phyloP scores from a whole-genome alignment of 2,113 vertebrate genomes.

The Trichechus manatus region DNA sequence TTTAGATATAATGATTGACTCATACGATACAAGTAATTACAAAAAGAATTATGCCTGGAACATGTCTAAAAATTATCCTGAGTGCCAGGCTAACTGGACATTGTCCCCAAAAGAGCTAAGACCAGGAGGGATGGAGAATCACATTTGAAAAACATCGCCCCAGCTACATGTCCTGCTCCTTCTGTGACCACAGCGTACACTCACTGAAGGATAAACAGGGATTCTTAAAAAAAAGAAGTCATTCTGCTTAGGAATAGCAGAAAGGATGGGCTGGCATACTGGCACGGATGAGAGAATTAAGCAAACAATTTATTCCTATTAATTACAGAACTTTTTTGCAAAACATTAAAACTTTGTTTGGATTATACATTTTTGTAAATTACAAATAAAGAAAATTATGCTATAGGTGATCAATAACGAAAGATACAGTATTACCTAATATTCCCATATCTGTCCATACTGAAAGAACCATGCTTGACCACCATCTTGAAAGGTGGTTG shows the following conservation, averaged over 20 bases:
- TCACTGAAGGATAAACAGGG: not conserved
- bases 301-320: conserved; percentile 40
- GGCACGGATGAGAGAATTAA: not conserved
- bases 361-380: conserved; percentile 36
- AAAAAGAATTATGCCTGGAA: conserved; percentile 28
- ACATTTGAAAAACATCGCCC: not conserved
- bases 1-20: conserved; percentile 33
- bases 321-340: not conserved
- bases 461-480: conserved; percentile 72
- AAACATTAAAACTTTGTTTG: conserved; percentile 54
- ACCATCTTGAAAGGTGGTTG: conserved; percentile 78
- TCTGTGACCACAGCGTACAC: not conserved
- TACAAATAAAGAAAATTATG: conserved; percentile 55
- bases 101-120: not conserved
- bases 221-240: not conserved
- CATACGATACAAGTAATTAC: conserved; percentile 25
- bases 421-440: conserved; percentile 75
- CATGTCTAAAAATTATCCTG: conserved; percentile 32
- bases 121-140: not conserved
- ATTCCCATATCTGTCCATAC: conserved; percentile 74
- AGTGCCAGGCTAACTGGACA: not conserved
- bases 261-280: not conserved
- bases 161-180: not conserved
- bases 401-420: conserved; percentile 66
- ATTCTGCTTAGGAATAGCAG: not conserved